These are phyloP conservation scores for Pipistrellus pipistrellus DNA, from an alignment of 2,797 vertebrate species.

Conservation along the genomic window DNA sequence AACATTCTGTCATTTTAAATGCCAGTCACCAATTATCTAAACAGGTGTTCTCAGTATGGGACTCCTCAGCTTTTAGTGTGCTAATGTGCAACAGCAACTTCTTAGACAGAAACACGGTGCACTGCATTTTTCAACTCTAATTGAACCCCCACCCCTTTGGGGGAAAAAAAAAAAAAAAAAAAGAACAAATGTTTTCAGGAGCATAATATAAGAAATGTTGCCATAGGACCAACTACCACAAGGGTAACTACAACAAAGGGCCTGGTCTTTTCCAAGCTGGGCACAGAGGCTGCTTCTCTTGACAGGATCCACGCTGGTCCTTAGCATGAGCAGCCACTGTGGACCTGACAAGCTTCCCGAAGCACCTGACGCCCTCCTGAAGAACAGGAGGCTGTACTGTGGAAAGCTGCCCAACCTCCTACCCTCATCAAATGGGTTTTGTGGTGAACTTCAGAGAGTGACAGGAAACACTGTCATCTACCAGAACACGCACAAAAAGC, in stretches of 20 bases:
- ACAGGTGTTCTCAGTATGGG: not conserved
- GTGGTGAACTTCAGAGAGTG: not conserved
- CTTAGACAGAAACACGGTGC: not conserved
- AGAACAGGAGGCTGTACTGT: not conserved
- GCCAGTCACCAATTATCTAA: not conserved
- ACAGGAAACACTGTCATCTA: not conserved
- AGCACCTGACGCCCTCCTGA: not conserved
- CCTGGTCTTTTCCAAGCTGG: not conserved
- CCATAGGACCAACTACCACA: not conserved
- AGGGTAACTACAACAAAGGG: not conserved
- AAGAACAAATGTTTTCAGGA: not conserved
- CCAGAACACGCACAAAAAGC: not conserved
- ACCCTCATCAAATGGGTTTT: not conserved
- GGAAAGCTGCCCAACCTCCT: not conserved
- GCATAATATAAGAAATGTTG: not conserved
- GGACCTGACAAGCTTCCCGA: not conserved
- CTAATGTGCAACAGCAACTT: not conserved
- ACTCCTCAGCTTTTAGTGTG: not conserved
- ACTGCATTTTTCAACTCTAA: not conserved
- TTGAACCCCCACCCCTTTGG: fast-evolving
- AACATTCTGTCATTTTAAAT: constrained; percentile 11
- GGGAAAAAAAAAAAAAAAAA: not conserved
- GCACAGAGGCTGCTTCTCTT: not conserved
- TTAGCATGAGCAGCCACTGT: not conserved
- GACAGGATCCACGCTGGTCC: not conserved